Percentiles rank a stretch among this genome's conserved stretches.
Evolutionary conservation across 2,113 vertebrate species (phyloP).

Genomic region (Chionis minor): DNA sequence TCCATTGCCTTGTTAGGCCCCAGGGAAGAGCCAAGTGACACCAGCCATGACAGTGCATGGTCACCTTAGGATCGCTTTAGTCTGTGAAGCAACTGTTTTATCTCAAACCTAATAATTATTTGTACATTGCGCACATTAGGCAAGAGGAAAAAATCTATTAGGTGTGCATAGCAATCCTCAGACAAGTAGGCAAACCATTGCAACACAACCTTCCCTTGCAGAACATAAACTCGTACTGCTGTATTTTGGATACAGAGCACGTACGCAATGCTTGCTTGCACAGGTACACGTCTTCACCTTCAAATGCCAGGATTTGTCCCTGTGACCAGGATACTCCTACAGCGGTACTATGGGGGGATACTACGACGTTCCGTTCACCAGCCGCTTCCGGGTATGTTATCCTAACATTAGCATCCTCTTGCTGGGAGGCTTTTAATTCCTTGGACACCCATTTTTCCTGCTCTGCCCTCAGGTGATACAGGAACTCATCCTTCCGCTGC

Average conservation of each 20-base stretch:
- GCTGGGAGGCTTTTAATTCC: not conserved
- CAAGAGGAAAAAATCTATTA: not conserved
- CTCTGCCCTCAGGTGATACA: not conserved
- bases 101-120: not conserved
- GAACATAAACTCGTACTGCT: not conserved
- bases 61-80: not conserved
- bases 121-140: not conserved
- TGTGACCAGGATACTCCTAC: not conserved
- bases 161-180: not conserved
- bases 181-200: not conserved
- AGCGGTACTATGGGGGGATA: rapidly evolving
- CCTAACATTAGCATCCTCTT: not conserved
- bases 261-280: not conserved
- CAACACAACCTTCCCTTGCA: not conserved
- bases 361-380: rapidly evolving
- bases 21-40: not conserved
- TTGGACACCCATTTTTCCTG: not conserved
- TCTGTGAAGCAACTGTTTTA: not conserved
- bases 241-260: not conserved
- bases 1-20: not conserved
- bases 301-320: not conserved
- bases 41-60: rapidly evolving
- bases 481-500: not conserved
- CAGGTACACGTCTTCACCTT: too few species aligned
- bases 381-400: not conserved